Evolutionary conservation across 1,140 invertebrate species (phyloP).

Genomic region (Nomia melanderi): DNA sequence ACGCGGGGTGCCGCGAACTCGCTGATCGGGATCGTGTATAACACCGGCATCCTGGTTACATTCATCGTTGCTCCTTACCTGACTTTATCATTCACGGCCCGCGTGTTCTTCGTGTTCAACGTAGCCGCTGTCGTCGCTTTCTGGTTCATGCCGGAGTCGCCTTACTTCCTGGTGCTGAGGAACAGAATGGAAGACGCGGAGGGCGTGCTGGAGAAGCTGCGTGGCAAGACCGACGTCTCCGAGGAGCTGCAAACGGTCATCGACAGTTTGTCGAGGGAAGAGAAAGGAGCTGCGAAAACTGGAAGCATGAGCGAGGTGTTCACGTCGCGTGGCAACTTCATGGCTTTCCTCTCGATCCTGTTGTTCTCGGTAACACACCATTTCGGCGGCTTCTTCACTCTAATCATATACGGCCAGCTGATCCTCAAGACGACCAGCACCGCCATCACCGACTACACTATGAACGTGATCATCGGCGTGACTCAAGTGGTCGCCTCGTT

Average conservation of each 20-base stretch:
- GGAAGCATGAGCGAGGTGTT: conserved; percentile 81
- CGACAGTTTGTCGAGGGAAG: conserved; percentile 78
- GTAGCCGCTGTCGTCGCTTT: conserved; percentile 72
- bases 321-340: conserved; percentile 82
- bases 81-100: conserved; percentile 55
- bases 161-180: conserved; percentile 65
- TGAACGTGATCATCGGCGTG: conserved; percentile 80
- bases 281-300: conserved; percentile 57
- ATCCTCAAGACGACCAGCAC: conserved; percentile 85
- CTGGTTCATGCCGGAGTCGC: conserved; percentile 81
- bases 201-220: conserved; percentile 53
- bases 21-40: conserved; percentile 82
- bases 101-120: conserved; percentile 69
- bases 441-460: conserved; percentile 73
- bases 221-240: conserved; percentile 59
- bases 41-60: conserved; percentile 78
- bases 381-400: conserved; percentile 86
- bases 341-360: conserved; percentile 84
- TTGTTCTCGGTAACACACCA: conserved; percentile 86
- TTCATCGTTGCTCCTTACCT: conserved; percentile 74
- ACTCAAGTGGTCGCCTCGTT: conserved; percentile 76
- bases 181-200: conserved; percentile 54
- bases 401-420: conserved; percentile 86
- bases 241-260: conserved; percentile 73
- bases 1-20: conserved; percentile 84